phyloP scores from a whole-genome alignment of 2,113 vertebrate species.

The Lota lota region DNA sequence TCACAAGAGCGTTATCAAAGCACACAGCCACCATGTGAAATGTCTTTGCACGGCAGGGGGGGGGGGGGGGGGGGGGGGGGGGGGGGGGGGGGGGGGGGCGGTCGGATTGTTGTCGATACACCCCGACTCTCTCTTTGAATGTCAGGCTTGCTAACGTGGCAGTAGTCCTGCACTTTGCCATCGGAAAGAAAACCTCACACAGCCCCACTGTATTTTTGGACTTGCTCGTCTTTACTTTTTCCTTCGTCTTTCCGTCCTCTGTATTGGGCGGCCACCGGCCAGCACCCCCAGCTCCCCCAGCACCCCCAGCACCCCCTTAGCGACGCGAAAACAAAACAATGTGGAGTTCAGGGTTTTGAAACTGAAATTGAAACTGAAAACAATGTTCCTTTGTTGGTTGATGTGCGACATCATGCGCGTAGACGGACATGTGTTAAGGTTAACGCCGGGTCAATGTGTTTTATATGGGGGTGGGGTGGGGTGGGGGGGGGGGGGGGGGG shows the following conservation, averaged over 20 bases:
- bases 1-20: slow-evolving; percentile 75
- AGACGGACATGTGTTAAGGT: background rate
- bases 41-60: slow-evolving; percentile 69
- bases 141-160: slow-evolving; percentile 71
- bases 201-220: slow-evolving; percentile 58
- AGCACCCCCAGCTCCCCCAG: too few species aligned
- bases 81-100: slow-evolving; percentile 47
- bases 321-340: too few species aligned
- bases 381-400: background rate
- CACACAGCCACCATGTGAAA: slow-evolving; percentile 65
- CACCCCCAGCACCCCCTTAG: too few species aligned
- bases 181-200: slow-evolving; percentile 43
- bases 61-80: too few species aligned
- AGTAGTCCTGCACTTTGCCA: slow-evolving; percentile 56
- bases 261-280: too few species aligned
- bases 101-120: slow-evolving; percentile 68
- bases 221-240: slow-evolving; percentile 40
- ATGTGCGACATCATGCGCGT: background rate
- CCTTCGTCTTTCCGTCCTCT: background rate
- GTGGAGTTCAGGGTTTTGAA: too few species aligned
- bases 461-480: too few species aligned
- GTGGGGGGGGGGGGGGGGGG: too few species aligned
- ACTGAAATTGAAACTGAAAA: too few species aligned
- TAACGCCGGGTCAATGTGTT: background rate
- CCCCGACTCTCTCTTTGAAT: slow-evolving; percentile 66